These are phyloP conservation scores for Orchestes rusci DNA, from an alignment of 2,888 invertebrate genomes.

Conservation along the genomic window DNA sequence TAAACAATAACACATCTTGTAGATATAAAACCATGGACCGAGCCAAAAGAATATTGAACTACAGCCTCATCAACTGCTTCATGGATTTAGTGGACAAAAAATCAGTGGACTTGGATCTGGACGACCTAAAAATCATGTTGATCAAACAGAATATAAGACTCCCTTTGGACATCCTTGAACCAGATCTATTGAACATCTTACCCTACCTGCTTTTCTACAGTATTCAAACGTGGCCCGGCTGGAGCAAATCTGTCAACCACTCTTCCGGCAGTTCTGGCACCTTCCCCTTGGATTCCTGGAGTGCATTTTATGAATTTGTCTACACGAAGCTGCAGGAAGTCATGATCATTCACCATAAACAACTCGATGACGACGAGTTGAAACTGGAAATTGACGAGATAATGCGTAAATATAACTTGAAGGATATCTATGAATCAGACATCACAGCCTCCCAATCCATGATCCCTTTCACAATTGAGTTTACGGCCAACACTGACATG, in stretches of 20 bases:
- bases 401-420: constrained; percentile 5
- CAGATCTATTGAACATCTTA: constrained; percentile 21
- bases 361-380: constrained; percentile 14
- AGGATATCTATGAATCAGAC: constrained; percentile 22
- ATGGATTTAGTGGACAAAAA: constrained; percentile 30
- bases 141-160: constrained; percentile 28
- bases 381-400: constrained; percentile 7
- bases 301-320: constrained; percentile 29
- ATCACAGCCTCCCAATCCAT: constrained; percentile 22
- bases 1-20: too few relatives aligned
- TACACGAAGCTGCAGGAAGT: constrained; percentile 25
- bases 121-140: constrained; percentile 28
- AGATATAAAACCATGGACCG: background rate
- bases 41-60: constrained; percentile 6
- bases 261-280: constrained; percentile 30
- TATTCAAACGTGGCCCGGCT: constrained; percentile 32
- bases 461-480: constrained; percentile 28
- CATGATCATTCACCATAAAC: constrained; percentile 25
- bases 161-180: constrained; percentile 22
- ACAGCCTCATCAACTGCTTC: constrained; percentile 29
- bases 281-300: constrained; percentile 28
- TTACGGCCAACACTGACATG: constrained; percentile 24
- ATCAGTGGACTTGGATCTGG: constrained; percentile 29
- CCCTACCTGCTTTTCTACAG: constrained; percentile 29
- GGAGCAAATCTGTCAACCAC: constrained; percentile 30